Evolutionary conservation across 2,797 vertebrate genomes (phyloP).

Genomic region (Leontopithecus rosalia): DNA sequence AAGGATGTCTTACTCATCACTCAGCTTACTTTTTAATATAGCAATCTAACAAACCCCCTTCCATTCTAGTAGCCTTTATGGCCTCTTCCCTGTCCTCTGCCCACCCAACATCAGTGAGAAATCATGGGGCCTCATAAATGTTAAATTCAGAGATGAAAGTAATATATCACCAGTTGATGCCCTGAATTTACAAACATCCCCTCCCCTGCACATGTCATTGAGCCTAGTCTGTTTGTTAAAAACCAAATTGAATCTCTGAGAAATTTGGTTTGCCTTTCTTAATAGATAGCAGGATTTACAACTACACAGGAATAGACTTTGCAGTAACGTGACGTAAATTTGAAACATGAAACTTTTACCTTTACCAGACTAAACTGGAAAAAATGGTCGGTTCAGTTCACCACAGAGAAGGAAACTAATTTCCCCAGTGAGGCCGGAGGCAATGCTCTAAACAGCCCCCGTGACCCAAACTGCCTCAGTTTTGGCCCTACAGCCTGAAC

Average conservation of each 20-base stretch:
- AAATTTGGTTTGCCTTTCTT: not conserved
- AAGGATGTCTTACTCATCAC: slow-evolving; percentile 9
- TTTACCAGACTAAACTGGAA: slow-evolving; percentile 57
- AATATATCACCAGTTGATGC: not conserved
- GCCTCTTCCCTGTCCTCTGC: not conserved
- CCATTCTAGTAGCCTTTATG: not conserved
- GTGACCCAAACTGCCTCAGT: not conserved
- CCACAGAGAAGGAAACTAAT: not conserved
- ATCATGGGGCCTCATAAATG: not conserved
- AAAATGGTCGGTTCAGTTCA: not conserved
- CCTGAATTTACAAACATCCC: not conserved
- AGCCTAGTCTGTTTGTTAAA: not conserved
- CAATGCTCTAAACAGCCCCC: not conserved
- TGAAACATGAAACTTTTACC: not conserved
- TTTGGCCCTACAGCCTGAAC: not conserved
- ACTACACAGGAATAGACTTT: not conserved
- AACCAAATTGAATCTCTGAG: slow-evolving; percentile 32
- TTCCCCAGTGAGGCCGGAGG: not conserved
- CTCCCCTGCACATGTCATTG: not conserved
- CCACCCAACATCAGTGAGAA: not conserved
- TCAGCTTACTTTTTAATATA: slow-evolving; percentile 45
- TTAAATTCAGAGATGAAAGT: slow-evolving; percentile 12
- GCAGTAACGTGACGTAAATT: slow-evolving; percentile 34
- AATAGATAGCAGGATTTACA: not conserved
- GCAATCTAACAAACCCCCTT: not conserved